phyloP scores from a whole-genome alignment of 2,797 vertebrate genomes.

The Epinephelus coioides region DNA sequence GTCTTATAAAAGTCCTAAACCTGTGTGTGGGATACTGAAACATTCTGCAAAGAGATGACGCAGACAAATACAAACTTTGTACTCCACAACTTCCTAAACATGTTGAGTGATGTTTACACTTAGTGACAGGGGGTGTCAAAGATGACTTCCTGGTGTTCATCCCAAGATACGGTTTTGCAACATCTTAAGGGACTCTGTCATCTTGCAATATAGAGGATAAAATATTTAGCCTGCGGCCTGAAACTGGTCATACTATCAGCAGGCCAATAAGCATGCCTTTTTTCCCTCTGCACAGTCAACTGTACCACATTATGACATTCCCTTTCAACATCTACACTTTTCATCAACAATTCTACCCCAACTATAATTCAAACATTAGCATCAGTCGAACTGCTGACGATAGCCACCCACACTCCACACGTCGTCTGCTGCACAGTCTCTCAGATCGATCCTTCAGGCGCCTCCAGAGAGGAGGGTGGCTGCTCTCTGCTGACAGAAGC shows the following conservation, averaged over 20 bases:
- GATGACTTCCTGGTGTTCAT: background rate
- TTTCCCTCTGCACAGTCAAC: constrained; percentile 12
- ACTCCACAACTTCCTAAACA: constrained; percentile 9
- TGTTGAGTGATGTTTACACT: constrained; percentile 15
- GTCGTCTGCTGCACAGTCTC: background rate
- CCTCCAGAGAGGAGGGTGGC: constrained; percentile 10
- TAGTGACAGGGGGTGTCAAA: background rate
- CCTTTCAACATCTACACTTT: constrained; percentile 29
- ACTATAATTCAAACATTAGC: constrained; percentile 36
- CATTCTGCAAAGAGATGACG: background rate
- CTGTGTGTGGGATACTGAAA: background rate
- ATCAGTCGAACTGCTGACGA: constrained; percentile 45
- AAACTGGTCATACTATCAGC: background rate
- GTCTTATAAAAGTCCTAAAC: background rate
- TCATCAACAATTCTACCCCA: constrained; percentile 26
- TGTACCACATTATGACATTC: constrained; percentile 9
- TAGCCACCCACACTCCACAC: constrained; percentile 4
- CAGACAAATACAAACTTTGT: constrained; percentile 24
- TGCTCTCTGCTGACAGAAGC: constrained; percentile 50
- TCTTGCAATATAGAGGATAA: constrained; percentile 2
- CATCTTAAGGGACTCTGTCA: background rate
- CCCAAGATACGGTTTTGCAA: background rate
- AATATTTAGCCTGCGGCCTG: background rate
- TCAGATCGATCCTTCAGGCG: constrained; percentile 27
- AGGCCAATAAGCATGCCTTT: background rate